These are phyloP conservation scores for Ailurus styani DNA, from an alignment of 2,113 vertebrate genomes.

Conservation along the genomic window DNA sequence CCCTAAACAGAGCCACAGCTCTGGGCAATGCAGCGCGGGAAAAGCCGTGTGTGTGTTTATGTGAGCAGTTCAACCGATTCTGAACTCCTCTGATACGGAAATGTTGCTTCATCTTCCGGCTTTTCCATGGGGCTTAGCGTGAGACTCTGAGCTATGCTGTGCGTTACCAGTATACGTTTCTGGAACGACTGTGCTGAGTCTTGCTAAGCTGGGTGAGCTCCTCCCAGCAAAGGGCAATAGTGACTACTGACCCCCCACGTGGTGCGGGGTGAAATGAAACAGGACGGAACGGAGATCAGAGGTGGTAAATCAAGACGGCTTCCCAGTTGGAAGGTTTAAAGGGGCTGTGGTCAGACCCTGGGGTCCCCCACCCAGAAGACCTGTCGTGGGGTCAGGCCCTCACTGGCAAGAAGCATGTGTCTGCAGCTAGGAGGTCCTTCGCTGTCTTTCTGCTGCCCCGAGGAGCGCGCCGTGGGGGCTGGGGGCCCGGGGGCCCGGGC, in stretches of 20 bases:
- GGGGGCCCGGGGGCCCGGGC: accelerated
- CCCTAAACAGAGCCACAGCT: accelerated
- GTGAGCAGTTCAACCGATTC: neutral
- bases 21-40: accelerated
- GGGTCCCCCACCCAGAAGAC: neutral
- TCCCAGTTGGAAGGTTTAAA: neutral
- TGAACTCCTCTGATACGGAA: neutral
- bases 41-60: accelerated
- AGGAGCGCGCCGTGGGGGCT: accelerated
- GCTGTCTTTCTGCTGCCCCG: accelerated
- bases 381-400: neutral
- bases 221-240: neutral
- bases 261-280: neutral
- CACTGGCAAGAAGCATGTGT: no score
- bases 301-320: neutral
- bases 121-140: neutral
- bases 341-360: neutral
- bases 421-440: accelerated
- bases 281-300: neutral
- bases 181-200: neutral
- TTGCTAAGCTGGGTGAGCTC: neutral
- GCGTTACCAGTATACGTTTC: no score
- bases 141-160: neutral
- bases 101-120: neutral
- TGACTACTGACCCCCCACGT: accelerated